Evolutionary conservation across 2,113 vertebrate genomes (phyloP).

Genomic region (Columba janthina): DNA sequence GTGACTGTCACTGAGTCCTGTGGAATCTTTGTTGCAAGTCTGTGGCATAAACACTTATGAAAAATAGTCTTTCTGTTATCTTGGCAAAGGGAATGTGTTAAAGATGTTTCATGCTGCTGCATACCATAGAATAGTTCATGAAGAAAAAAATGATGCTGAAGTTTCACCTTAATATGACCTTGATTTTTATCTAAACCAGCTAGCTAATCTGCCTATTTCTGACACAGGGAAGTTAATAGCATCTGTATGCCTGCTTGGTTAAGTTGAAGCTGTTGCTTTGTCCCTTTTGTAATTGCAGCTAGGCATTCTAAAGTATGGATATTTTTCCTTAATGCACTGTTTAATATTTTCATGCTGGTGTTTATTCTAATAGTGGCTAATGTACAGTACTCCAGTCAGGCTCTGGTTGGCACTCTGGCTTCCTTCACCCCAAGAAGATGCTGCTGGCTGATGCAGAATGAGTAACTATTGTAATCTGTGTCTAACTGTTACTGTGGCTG

Average conservation of each 20-base stretch:
- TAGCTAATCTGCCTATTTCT: background rate
- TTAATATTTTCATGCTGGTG: background rate
- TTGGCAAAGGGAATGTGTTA: background rate
- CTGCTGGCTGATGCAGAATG: background rate
- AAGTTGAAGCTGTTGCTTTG: background rate
- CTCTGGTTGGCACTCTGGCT: background rate
- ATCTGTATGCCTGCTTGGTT: background rate
- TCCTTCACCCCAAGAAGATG: background rate
- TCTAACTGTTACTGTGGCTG: background rate
- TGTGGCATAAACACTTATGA: background rate
- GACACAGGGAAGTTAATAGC: background rate
- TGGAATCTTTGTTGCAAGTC: background rate
- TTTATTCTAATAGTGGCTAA: background rate
- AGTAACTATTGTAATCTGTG: background rate
- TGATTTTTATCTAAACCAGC: background rate
- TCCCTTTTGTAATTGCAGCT: background rate
- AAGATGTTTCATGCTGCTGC: background rate
- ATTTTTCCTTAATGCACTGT: background rate
- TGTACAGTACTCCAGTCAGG: background rate
- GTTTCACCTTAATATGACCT: background rate
- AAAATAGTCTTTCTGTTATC: background rate
- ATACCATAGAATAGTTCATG: background rate
- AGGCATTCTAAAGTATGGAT: background rate
- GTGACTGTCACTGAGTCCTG: background rate
- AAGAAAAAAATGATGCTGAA: background rate